A percentile compares a stretch with the other conserved stretches of the same genome.
These are phyloP conservation scores for Cheilosia variabilis DNA, from an alignment of 2,888 invertebrate genomes.

Conservation along the genomic window DNA sequence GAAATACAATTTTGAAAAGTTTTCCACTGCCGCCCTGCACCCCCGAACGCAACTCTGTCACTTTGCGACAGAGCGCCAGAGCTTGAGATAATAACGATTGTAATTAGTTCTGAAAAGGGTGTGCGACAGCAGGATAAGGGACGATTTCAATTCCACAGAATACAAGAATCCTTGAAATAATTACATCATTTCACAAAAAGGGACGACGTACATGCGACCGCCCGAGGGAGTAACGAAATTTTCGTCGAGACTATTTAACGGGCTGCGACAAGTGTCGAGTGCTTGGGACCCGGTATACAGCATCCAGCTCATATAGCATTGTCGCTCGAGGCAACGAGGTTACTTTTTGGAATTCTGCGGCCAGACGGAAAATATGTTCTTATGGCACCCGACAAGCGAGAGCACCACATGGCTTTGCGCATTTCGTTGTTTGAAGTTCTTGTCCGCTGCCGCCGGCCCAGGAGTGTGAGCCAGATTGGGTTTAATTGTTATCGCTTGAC, in stretches of 20 bases:
- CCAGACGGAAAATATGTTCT: slow-evolving; percentile 14
- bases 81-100: slow-evolving; percentile 24
- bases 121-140: slow-evolving; percentile 14
- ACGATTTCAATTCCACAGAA: slow-evolving; percentile 28
- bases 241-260: slow-evolving; percentile 20
- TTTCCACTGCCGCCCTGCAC: not conserved
- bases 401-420: not conserved
- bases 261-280: slow-evolving; percentile 23
- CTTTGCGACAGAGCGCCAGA: not conserved
- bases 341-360: slow-evolving; percentile 8
- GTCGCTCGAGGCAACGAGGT: slow-evolving; percentile 12
- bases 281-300: not conserved
- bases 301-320: slow-evolving; percentile 5
- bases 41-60: not conserved
- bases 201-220: not conserved
- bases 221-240: not conserved
- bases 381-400: not conserved
- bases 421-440: not conserved
- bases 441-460: not conserved
- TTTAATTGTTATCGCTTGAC: no score
- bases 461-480: not conserved
- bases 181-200: slow-evolving; percentile 32
- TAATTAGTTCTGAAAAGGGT: slow-evolving; percentile 37
- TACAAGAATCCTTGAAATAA: slow-evolving; percentile 47
- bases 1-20: slow-evolving; percentile 15